Base-by-base conservation (phyloP, 2,888 invertebrate genomes). In the Troides aeacus region DNA sequence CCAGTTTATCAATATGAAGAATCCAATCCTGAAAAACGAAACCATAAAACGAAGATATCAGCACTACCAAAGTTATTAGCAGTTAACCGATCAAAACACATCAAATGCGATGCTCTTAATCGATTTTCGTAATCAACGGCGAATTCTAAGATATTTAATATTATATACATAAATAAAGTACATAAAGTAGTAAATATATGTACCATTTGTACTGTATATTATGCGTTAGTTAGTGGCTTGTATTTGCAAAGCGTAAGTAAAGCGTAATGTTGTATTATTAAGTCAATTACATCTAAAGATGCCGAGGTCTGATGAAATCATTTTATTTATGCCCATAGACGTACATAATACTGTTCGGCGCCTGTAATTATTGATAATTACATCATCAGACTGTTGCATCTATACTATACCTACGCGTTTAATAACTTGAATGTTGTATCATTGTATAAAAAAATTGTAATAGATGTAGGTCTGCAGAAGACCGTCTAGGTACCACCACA, bases 251-350 rank as follows among this genome's bases (percentile, higher is more conserved):
- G 69, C 69, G 21, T 24, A 39, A 39, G 70, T 42, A 36, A 60
- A 21, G 17, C 66, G 67, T 72, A 68, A 73, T 73, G 68, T 71
- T 24, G 64, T 66, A 66, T 70, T 68, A 74, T 73, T 73, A 74
- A 73, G 64, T 72, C 67, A 70, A 73, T 74, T 73, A 73, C 70
- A 71, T 68, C 69, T 67, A 72, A 70, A 68, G 74, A 74, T 72
- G 71, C 70, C 70, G 50, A 71, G 71, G 69, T 72, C 72, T 70
- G 72, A 73, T 73, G 68, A 72, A 73, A 72, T 73, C 71, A 72
- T 68, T 67, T 74, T 73, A 74, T 74, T 73, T 74, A 73, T 68
- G 68, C 68, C 70, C 70, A 57, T 72, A 71, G 72, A 69, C 57
- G 71, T 42, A 62, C 60, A 65, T 66, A 57, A 71, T 62, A 64